phyloP scores from a whole-genome alignment of 2,888 invertebrate species.

The Microdon myrmicae region DNA sequence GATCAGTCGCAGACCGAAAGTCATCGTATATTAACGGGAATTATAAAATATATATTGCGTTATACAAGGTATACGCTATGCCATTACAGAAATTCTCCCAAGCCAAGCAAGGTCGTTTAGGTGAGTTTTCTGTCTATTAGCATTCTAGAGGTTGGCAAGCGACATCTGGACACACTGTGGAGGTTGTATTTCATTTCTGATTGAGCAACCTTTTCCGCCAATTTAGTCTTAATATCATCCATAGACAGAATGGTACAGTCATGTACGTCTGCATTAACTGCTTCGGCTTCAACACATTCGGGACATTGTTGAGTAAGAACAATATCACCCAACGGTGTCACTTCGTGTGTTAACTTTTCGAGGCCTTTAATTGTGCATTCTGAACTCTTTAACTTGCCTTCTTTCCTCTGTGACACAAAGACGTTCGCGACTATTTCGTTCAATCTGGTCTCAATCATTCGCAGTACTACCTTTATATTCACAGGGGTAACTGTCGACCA shows the following conservation, averaged over 20 bases:
- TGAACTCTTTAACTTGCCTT: slow-evolving; percentile 45
- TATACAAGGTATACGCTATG: too few relatives aligned
- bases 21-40: too few relatives aligned
- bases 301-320: slow-evolving; percentile 65
- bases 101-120: too few relatives aligned
- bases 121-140: slow-evolving; percentile 60
- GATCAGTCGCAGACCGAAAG: too few relatives aligned
- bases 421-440: slow-evolving; percentile 69
- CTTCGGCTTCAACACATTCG: slow-evolving; percentile 66
- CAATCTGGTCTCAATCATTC: slow-evolving; percentile 69
- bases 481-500: slow-evolving; percentile 71
- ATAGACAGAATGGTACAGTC: slow-evolving; percentile 58
- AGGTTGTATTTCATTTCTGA: slow-evolving; percentile 66
- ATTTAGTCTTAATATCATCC: slow-evolving; percentile 57
- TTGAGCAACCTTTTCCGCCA: slow-evolving; percentile 63
- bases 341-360: slow-evolving; percentile 58
- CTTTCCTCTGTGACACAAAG: slow-evolving; percentile 62
- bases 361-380: slow-evolving; percentile 63
- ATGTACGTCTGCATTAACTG: slow-evolving; percentile 63
- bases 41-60: too few relatives aligned
- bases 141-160: slow-evolving; percentile 62
- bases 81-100: too few relatives aligned
- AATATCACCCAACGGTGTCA: slow-evolving; percentile 69
- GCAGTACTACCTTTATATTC: slow-evolving; percentile 69
- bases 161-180: slow-evolving; percentile 64